These are phyloP conservation scores for Hippolais icterina DNA, from an alignment of 2,113 vertebrate genomes.

Conservation along the genomic window DNA sequence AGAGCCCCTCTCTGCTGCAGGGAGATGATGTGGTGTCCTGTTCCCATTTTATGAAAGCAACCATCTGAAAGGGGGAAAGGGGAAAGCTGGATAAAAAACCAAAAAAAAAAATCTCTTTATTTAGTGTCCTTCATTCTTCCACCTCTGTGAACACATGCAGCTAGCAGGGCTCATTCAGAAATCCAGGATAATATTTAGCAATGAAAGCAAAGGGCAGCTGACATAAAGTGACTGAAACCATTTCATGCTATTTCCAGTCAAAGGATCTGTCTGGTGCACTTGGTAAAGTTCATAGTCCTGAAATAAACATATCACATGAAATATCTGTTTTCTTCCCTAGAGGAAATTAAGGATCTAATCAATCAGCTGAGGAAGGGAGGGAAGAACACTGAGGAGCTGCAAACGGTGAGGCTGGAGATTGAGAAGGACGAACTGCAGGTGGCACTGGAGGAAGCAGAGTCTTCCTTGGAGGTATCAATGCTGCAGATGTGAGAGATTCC, in stretches of 20 bases:
- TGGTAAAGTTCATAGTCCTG: background rate
- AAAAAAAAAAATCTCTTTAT: background rate
- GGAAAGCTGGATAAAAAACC: background rate
- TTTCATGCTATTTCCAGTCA: conserved; percentile 4
- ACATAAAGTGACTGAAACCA: conserved; percentile 10
- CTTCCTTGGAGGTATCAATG: conserved; percentile 70
- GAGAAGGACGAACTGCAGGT: conserved; percentile 75
- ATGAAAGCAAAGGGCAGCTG: background rate
- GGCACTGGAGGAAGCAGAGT: conserved; percentile 77
- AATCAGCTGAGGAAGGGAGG: conserved; percentile 77
- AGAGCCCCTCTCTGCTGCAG: background rate
- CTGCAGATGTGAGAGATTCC: background rate
- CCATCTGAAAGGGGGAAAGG: background rate
- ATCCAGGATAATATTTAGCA: background rate
- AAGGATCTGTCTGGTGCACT: background rate
- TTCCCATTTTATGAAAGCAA: background rate
- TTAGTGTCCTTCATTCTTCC: background rate
- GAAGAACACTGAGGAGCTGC: conserved; percentile 70
- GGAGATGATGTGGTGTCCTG: background rate
- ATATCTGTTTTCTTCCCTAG: conserved; percentile 45
- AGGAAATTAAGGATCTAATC: conserved; percentile 81
- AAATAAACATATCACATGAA: background rate
- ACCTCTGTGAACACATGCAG: background rate
- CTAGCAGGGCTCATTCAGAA: conserved; percentile 6
- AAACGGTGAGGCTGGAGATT: conserved; percentile 73